A percentile compares a stretch with the other conserved stretches of the same genome.
Conservation (phyloP, 2,113 vertebrate genomes). For the Tinamus guttatus region DNA sequence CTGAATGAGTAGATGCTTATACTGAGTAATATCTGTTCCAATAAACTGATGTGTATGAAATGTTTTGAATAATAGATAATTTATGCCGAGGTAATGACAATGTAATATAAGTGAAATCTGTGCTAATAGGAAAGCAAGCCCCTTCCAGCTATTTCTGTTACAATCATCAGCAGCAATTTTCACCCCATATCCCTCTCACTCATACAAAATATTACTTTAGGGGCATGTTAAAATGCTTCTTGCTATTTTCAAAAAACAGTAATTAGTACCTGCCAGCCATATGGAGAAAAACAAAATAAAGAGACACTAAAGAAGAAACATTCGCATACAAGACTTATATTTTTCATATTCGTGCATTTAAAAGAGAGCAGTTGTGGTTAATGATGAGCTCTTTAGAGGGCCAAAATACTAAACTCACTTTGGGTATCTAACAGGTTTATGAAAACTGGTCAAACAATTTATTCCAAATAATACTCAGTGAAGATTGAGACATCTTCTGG, state of each 20-base stretch:
- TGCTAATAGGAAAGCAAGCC: conserved; percentile 65
- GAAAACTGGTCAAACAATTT: background rate
- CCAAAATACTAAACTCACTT: background rate
- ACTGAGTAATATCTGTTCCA: conserved; percentile 59
- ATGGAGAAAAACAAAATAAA: conserved; percentile 51
- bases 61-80: conserved; percentile 75
- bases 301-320: conserved; percentile 21
- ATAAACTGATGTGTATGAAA: conserved; percentile 52
- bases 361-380: background rate
- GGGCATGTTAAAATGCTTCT: conserved; percentile 49
- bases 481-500: background rate
- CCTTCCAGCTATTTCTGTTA: conserved; percentile 71
- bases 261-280: conserved; percentile 61
- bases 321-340: conserved; percentile 4
- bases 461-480: background rate
- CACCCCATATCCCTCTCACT: conserved; percentile 34
- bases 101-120: conserved; percentile 67
- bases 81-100: conserved; percentile 75
- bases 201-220: conserved; percentile 61
- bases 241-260: conserved; percentile 76
- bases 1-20: conserved; percentile 65
- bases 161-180: conserved; percentile 63
- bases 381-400: background rate
- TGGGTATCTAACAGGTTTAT: background rate
- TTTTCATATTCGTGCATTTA: conserved; percentile 38